These are phyloP conservation scores for Labeo calbasu DNA, from an alignment of 2,797 vertebrate species.

Conservation along the genomic window DNA sequence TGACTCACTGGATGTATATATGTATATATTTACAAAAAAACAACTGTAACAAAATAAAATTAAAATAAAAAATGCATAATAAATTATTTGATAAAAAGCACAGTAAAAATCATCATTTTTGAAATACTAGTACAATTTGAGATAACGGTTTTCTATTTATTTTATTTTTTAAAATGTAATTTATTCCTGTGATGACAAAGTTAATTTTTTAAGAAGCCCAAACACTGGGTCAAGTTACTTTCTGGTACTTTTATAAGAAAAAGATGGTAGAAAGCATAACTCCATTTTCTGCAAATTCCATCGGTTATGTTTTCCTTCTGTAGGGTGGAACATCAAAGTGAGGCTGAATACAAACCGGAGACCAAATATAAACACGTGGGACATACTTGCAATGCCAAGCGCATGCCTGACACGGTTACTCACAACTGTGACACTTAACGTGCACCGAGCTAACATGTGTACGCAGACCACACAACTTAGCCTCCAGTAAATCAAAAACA, in stretches of 20 bases:
- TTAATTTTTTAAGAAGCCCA: neutral
- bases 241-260: neutral
- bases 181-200: neutral
- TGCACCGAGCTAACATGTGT: conserved; percentile 8
- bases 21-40: neutral
- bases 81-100: too few relatives aligned
- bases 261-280: neutral
- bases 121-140: neutral
- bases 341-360: conserved; percentile 37
- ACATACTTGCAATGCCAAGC: conserved; percentile 40
- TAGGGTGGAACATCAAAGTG: conserved; percentile 38
- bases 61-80: neutral
- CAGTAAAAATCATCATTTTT: neutral
- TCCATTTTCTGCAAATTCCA: conserved; percentile 50
- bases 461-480: conserved; percentile 35
- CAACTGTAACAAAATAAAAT: neutral
- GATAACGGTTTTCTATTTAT: neutral
- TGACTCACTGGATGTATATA: neutral
- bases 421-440: conserved; percentile 35
- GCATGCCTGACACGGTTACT: conserved; percentile 46
- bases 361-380: conserved; percentile 50
- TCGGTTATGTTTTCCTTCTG: neutral
- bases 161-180: neutral
- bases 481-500: conserved; percentile 15
- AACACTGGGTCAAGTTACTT: neutral